Evolutionary conservation across 2,113 vertebrate genomes (phyloP), one percentile per base, ranked within the genome.

Genomic region (Chamaea fasciata): DNA sequence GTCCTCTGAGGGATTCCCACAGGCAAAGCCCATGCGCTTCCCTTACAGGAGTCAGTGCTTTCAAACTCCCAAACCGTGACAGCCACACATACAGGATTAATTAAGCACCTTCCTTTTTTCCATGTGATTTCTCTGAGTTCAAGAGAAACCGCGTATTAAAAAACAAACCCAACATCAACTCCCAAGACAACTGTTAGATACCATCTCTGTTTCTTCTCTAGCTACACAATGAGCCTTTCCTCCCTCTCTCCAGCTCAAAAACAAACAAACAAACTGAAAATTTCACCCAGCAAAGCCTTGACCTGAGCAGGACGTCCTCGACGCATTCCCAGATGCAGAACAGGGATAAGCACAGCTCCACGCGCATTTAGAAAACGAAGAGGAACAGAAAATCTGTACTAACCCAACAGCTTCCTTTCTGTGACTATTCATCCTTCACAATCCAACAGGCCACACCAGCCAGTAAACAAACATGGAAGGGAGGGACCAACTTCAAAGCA

Each of bases 251-350:
- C 17, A 2, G 52, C 85, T 94, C 64, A 21, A 31, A 75, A 59
- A 6, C 83, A 71, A 59, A 7, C 86, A 63, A 50, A 56, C 23
- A 60, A 59, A 77, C 16, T 9, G 33, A 46, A 37, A 75, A 59
- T 15, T 65, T 64, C 55, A 76, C 75, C 78, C 84, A 42, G 67
- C 64, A 47, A 64, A 86, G 56, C 27, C 44, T 39, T 0, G 0
- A 35, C 7, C 0, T 0, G 37, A 0, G 0, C 18, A 15, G 42
- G 64, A 70, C 0, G 3, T 35, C 42, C 50, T 42, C 6, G 0
- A 26, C 0, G 6, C 6, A 19, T 41, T 77, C 84, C 75, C 11
- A 0, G 56, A 8, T 42, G 35, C 2, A 1, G 49, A 30, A 42
- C 19, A 2, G 26, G 44, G 68, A 53, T 2, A 27, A 44, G 28